phyloP scores from a whole-genome alignment of 1,140 invertebrate species.

The Monochamus saltuarius region DNA sequence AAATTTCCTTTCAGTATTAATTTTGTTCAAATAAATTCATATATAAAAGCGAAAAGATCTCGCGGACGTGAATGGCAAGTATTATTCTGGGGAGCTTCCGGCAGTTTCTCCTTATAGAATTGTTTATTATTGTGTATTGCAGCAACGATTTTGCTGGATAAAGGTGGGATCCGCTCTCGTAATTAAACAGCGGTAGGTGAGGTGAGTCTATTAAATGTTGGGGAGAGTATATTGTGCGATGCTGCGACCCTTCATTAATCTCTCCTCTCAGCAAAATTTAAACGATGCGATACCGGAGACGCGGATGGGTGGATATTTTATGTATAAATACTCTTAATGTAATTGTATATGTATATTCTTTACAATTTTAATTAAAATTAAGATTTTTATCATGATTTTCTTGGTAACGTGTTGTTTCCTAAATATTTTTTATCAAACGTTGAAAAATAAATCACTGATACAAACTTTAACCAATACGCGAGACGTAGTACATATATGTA shows the following conservation, averaged over 20 bases:
- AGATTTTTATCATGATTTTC: too few relatives aligned
- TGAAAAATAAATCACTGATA: too few relatives aligned
- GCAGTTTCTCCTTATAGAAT: constrained; percentile 1
- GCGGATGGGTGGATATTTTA: too few relatives aligned
- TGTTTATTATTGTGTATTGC: not conserved
- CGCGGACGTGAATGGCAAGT: not conserved
- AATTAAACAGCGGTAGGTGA: not conserved
- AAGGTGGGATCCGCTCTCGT: constrained; percentile 4
- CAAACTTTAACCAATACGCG: too few relatives aligned
- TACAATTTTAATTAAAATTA: too few relatives aligned
- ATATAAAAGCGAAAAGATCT: not conserved
- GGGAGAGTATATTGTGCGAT: constrained; percentile 4
- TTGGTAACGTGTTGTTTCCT: too few relatives aligned
- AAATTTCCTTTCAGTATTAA: too few relatives aligned
- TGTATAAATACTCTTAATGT: too few relatives aligned
- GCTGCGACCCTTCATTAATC: constrained; percentile 3
- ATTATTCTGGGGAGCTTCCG: not conserved
- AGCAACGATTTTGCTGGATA: not conserved
- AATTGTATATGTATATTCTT: too few relatives aligned
- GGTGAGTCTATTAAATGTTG: constrained; percentile 8
- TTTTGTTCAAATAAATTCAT: too few relatives aligned
- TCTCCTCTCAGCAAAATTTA: not conserved
- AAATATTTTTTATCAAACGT: too few relatives aligned
- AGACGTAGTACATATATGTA: too few relatives aligned
- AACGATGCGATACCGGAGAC: not conserved